Evolutionary conservation across 2,888 invertebrate species (phyloP), one percentile per base, ranked within the genome.

Genomic region (Bibio marci): DNA sequence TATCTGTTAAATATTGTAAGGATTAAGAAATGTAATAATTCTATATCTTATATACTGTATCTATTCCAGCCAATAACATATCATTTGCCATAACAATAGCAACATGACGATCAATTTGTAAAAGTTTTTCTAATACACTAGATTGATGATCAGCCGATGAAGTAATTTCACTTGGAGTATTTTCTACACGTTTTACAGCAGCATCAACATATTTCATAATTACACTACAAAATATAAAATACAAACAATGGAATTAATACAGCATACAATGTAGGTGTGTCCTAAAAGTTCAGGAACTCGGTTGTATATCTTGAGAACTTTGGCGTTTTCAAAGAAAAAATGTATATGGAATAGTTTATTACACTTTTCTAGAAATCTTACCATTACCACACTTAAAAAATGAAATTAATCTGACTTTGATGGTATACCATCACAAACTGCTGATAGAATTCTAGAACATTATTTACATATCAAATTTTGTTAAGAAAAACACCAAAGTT

Each of bases 81-180:
- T 80, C 80, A 46, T 72, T 65, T 1, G 73, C 73, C 71, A 79
- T 76, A 46, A 73, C 66, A 19, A 70, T 51, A 1, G 79, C 80
- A 10, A 75, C 66, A 49, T 63, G 64, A 41, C 69, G 66, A 49
- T 77, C 72, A 15, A 71, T 64, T 7, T 64, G 64, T n/a, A 75
- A 54, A 19, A 80, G 52, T 48, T 71, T 72, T 53, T 79, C 73
- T 41, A 80, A 58, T 15, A 80, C 64, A 51, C 78, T 77, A 42
- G 15, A 18, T 18, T 40, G 35, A 28, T 47, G 46, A 10, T 59
- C 52, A 26, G 47, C 25, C 3, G 15, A 61, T 1, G 3, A 5
- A 2, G 7, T n/a, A 13, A 12, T 13, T n/a, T 15, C 3, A 8
- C 4, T 12, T 25, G 37, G 11, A 13, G 17, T 33, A 13, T 53